These are phyloP conservation scores for Yponomeuta sedellus DNA, from an alignment of 2,888 invertebrate species.

Conservation along the genomic window DNA sequence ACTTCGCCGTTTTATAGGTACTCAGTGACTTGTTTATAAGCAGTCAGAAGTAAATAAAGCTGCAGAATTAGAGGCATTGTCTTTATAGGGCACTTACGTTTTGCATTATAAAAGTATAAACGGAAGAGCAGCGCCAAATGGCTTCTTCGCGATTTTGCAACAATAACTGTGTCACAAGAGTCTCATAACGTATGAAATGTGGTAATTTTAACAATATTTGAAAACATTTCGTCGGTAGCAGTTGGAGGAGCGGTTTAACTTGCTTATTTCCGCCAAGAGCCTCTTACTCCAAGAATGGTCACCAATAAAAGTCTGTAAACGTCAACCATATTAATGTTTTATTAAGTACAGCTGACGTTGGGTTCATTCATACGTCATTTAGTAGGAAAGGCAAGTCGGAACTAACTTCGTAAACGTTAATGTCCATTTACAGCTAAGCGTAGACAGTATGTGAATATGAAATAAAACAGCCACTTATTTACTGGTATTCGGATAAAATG, in stretches of 20 bases:
- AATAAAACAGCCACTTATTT: too few species aligned
- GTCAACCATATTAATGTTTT: slow-evolving; percentile 29
- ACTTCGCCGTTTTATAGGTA: too few species aligned
- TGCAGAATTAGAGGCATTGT: background rate
- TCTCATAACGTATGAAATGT: slow-evolving; percentile 39
- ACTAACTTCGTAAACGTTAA: too few species aligned
- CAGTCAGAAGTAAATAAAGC: too few species aligned
- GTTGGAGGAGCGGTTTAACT: slow-evolving; percentile 37
- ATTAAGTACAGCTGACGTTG: background rate
- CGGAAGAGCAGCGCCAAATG: slow-evolving; percentile 19
- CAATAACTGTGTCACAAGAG: slow-evolving; percentile 28
- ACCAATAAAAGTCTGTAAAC: slow-evolving; percentile 46
- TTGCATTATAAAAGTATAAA: slow-evolving; percentile 15
- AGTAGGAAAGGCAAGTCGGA: too few species aligned
- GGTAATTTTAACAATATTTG: slow-evolving; percentile 45
- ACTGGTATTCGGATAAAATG: too few species aligned
- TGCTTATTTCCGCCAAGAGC: slow-evolving; percentile 47
- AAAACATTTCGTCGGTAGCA: slow-evolving; percentile 38
- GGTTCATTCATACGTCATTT: too few species aligned
- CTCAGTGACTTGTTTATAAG: too few species aligned
- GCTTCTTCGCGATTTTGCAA: slow-evolving; percentile 25
- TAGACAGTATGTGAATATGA: too few species aligned
- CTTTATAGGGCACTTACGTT: slow-evolving; percentile 6
- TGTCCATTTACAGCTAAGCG: too few species aligned
- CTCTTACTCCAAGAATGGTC: slow-evolving; percentile 49